Conservation (phyloP, 2,888 invertebrate genomes). For the Auanema freiburgensis region DNA sequence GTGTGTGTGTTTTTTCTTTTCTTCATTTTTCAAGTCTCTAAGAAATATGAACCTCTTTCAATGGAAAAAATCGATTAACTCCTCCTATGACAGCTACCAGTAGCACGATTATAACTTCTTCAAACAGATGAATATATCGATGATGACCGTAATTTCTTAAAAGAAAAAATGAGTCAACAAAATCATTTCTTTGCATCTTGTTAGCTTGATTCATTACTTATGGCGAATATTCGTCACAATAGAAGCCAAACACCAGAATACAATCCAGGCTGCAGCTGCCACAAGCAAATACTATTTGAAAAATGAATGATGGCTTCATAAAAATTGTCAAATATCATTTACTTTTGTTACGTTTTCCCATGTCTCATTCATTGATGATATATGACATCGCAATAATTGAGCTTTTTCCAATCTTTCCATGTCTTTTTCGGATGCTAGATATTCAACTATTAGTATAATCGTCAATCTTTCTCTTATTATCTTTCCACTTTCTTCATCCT, state of each 20-base stretch:
- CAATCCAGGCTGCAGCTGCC: constrained; percentile 38
- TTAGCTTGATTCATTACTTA: constrained; percentile 25
- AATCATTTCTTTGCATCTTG: constrained; percentile 4
- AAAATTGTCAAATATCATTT: constrained; percentile 2
- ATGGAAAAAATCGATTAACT: not conserved
- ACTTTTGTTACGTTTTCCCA: constrained; percentile 10
- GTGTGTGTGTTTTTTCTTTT: not conserved
- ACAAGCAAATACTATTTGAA: constrained; percentile 30
- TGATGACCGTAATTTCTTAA: constrained; percentile 46
- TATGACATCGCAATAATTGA: too few relatives aligned
- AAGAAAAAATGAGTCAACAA: constrained; percentile 6
- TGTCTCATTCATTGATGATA: constrained; percentile 10
- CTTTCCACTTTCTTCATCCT: not conserved
- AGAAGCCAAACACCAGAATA: constrained; percentile 43
- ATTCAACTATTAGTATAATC: too few relatives aligned
- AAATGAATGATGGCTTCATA: constrained; percentile 1
- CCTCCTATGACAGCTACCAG: constrained; percentile 22
- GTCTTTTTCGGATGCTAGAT: too few relatives aligned
- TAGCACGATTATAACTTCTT: constrained; percentile 41
- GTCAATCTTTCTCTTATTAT: constrained; percentile 1
- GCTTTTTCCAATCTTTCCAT: too few relatives aligned
- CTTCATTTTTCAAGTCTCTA: not conserved
- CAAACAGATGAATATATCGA: constrained; percentile 40
- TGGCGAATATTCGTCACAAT: constrained; percentile 38
- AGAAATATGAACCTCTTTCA: constrained; percentile 1